A percentile compares a stretch with the other conserved stretches of the same genome.
These are phyloP conservation scores for Standfussiana lucernea DNA, from an alignment of 2,888 invertebrate species.

Conservation along the genomic window DNA sequence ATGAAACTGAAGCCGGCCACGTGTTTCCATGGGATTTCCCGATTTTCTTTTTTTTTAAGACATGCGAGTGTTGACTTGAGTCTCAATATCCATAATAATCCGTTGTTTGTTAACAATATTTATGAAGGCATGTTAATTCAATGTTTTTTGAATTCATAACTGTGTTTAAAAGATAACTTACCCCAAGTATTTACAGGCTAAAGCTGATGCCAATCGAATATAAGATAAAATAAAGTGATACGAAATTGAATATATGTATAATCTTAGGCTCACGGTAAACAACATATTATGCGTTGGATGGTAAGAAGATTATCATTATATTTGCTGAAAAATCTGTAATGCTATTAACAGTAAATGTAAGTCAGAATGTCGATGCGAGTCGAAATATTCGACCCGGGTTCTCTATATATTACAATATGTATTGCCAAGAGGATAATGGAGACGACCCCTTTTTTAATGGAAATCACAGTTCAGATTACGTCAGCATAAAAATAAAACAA, in stretches of 20 bases:
- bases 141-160: background rate
- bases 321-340: background rate
- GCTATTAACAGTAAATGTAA: conserved; percentile 1
- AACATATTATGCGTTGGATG: background rate
- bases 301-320: conserved; percentile 26
- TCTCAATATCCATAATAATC: background rate
- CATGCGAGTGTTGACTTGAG: background rate
- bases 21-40: background rate
- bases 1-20: too few species aligned
- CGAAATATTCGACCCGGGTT: conserved; percentile 8
- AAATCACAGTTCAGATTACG: conserved; percentile 13
- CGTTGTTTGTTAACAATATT: background rate
- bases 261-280: background rate
- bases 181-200: background rate
- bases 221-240: background rate
- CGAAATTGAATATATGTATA: conserved; percentile 5
- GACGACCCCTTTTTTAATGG: conserved; percentile 1
- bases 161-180: background rate
- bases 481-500: conserved; percentile 15
- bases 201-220: background rate
- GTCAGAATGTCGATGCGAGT: conserved; percentile 2
- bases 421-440: conserved; percentile 10
- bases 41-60: background rate
- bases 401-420: conserved; percentile 30
- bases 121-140: background rate